These are phyloP conservation scores for Heptranchias perlo DNA, from an alignment of 2,113 vertebrate genomes.

Conservation along the genomic window DNA sequence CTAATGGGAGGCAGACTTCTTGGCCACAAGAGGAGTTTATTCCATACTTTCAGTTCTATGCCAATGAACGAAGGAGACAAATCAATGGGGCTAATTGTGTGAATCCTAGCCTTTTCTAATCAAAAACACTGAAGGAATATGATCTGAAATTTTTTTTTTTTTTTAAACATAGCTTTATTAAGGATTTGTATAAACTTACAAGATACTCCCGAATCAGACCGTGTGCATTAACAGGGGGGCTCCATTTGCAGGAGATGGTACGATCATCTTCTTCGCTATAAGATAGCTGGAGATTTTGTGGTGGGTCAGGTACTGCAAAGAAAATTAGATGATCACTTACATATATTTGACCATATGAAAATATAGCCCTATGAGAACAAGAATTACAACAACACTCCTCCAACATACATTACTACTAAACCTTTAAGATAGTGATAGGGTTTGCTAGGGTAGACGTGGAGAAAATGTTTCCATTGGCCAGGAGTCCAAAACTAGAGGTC, in stretches of 20 bases:
- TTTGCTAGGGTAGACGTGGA: no score
- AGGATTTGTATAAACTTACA: conserved; percentile 59
- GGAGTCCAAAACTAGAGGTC: no score
- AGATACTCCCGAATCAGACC: conserved; percentile 89
- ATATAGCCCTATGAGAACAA: not conserved
- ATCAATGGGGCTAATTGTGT: no score
- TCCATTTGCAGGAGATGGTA: conserved; percentile 70
- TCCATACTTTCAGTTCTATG: no score
- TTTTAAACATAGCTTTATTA: not conserved
- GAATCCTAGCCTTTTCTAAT: not conserved
- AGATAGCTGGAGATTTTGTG: conserved; percentile 75
- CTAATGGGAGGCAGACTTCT: not conserved
- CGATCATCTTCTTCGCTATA: conserved; percentile 69
- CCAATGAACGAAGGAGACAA: no score
- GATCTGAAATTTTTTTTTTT: not conserved
- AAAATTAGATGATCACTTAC: not conserved
- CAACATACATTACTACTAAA: not conserved
- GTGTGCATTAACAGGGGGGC: conserved; percentile 65
- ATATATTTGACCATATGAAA: not conserved
- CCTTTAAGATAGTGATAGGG: no score
- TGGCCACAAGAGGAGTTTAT: not conserved
- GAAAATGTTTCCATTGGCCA: no score
- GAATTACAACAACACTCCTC: not conserved
- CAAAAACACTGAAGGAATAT: not conserved
- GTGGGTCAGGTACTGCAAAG: conserved; percentile 77